A percentile compares a stretch with the other conserved stretches of the same genome.
These are phyloP conservation scores for Andinoacara biseriatus DNA, from an alignment of 2,113 vertebrate species.

Conservation along the genomic window DNA sequence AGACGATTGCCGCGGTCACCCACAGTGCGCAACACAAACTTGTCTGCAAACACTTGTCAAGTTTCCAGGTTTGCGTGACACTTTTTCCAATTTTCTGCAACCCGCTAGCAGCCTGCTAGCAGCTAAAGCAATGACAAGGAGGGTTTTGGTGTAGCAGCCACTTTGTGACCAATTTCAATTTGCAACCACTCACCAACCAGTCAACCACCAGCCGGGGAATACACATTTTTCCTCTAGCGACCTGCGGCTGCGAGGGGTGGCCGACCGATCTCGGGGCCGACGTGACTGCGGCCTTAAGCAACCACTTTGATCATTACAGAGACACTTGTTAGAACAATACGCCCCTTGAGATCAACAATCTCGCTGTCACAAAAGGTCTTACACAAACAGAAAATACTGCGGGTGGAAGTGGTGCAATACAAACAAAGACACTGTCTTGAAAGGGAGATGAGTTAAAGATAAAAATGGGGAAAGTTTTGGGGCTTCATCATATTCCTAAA, in stretches of 20 bases:
- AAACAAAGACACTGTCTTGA: neutral
- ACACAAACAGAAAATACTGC: too few relatives aligned
- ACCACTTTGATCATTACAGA: too few relatives aligned
- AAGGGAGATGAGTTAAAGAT: neutral
- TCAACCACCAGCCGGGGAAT: neutral
- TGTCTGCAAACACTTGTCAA: neutral
- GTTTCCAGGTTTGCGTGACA: fast-evolving
- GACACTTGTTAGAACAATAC: too few relatives aligned
- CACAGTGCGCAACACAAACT: neutral
- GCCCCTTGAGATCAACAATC: too few relatives aligned
- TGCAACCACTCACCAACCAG: neutral
- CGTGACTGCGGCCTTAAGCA: too few relatives aligned
- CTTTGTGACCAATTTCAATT: neutral
- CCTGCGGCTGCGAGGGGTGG: neutral
- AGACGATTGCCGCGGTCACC: neutral
- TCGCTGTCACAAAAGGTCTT: too few relatives aligned
- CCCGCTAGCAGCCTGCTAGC: too few relatives aligned
- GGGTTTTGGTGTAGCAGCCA: too few relatives aligned
- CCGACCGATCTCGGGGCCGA: too few relatives aligned
- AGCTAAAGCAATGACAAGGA: neutral
- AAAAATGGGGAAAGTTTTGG: neutral
- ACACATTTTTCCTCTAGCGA: neutral
- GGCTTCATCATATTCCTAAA: neutral
- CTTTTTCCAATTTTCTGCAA: too few relatives aligned
- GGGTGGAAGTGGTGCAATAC: neutral